Percentiles rank a stretch among this genome's conserved stretches.
phyloP scores from a whole-genome alignment of 2,888 invertebrate genomes.

The Antheraea yamamai region DNA sequence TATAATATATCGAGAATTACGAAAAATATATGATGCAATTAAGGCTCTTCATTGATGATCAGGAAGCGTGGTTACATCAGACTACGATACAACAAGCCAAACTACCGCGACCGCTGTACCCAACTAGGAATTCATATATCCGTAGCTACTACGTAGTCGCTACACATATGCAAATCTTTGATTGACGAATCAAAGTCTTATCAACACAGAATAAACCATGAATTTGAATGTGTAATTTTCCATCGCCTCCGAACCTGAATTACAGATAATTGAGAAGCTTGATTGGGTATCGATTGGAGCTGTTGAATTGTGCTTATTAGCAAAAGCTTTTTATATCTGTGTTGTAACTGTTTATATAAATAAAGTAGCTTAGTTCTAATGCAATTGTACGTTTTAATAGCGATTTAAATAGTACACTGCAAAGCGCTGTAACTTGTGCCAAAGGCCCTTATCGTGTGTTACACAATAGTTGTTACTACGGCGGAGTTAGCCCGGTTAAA shows the following conservation, averaged over 20 bases:
- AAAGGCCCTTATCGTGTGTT: constrained; percentile 25
- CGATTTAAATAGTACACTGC: not conserved
- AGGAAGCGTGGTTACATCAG: constrained; percentile 61
- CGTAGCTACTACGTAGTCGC: constrained; percentile 39
- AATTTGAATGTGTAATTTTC: constrained; percentile 32
- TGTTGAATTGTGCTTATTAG: constrained; percentile 27
- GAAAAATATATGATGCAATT: constrained; percentile 53
- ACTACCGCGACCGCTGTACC: constrained; percentile 46
- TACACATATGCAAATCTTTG: constrained; percentile 29
- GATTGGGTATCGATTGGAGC: constrained; percentile 43
- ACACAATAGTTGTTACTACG: constrained; percentile 29
- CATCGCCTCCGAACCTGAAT: constrained; percentile 27
- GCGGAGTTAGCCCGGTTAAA: constrained; percentile 17
- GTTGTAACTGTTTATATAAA: constrained; percentile 2
- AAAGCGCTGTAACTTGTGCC: constrained; percentile 14
- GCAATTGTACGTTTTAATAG: constrained; percentile 2
- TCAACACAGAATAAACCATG: constrained; percentile 30
- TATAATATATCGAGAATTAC: constrained; percentile 10
- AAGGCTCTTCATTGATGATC: constrained; percentile 63
- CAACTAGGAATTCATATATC: constrained; percentile 36
- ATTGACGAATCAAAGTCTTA: constrained; percentile 38
- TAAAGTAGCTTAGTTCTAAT: not conserved
- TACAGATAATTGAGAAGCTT: constrained; percentile 43
- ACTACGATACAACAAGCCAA: constrained; percentile 50
- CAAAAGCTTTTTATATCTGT: constrained; percentile 18